Evolutionary conservation across 2,888 invertebrate genomes (phyloP), one percentile per base, ranked within the genome.

Genomic region (Rhogogaster chlorosoma): DNA sequence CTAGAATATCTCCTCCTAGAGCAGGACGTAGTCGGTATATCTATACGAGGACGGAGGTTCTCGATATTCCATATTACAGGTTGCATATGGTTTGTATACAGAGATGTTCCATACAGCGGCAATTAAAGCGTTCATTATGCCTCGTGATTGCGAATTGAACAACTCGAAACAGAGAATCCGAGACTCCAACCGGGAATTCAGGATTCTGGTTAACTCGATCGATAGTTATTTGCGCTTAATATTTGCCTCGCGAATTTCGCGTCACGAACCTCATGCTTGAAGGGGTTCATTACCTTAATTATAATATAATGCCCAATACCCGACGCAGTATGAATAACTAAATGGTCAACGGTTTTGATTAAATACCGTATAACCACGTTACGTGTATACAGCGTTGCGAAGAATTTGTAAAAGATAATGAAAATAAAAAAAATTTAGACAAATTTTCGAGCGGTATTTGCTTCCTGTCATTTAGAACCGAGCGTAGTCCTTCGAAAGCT

Each of bases 41-140:
- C 32, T 61, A 26, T 26, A 61, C 10, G 18, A 32, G 67, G 18
- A 32, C 4, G 67, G 67, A 22, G 26, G 71, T 38, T 22, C 71
- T 70, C 71, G 71, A 36, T 38, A 29, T 73, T 38, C 42, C 71
- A 36, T 73, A 73, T 42, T 42, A 73, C 71, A 36, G 22, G 6
- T 42, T 22, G 12, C 15, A 70, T 26, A 42, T 10, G 12, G 38
- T 32, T 29, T 67, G 38, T 22, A 42, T 22, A n/a, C n/a, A 29
- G 36, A 22, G 22, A 73, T 2, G 22, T 73, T 42, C 71, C n/a
- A 38, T 42, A n/a, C 5, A 18, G 29, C 10, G 42, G 42, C 42
- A 38, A 73, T 73, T 73, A 22, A 67, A 73, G 22, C 71, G 71
- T 73, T 73, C 42, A 73, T 73, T 73, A 73, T 42, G 71, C 71